Percentiles rank a stretch among this genome's conserved stretches.
Evolutionary conservation across 2,888 invertebrate species (phyloP).

Genomic region (Plagiodera versicolora): DNA sequence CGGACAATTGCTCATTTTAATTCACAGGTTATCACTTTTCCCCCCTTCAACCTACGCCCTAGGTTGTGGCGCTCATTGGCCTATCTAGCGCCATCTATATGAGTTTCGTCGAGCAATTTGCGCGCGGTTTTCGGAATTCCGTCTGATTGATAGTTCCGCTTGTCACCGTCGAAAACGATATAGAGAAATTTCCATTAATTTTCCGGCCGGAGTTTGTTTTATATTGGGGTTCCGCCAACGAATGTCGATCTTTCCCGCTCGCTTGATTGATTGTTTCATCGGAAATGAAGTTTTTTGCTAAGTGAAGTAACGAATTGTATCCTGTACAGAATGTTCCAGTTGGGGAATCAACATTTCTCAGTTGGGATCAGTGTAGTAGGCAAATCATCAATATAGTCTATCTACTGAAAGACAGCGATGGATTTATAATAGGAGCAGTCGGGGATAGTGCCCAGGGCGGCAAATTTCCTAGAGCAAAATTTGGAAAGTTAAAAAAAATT

Average conservation of each 20-base stretch:
- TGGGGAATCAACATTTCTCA: not conserved
- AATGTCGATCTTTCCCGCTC: not conserved
- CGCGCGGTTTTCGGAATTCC: conserved; percentile 51
- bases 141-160: conserved; percentile 55
- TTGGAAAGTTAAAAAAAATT: too few species aligned
- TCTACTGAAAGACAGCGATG: too few species aligned
- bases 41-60: too few species aligned
- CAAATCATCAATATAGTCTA: too few species aligned
- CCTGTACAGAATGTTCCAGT: not conserved
- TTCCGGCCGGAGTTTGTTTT: conserved; percentile 34
- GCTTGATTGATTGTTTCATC: conserved; percentile 14
- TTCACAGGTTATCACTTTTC: too few species aligned
- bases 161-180: conserved; percentile 53
- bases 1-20: too few species aligned
- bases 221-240: conserved; percentile 18
- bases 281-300: not conserved
- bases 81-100: not conserved
- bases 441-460: too few species aligned
- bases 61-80: not conserved
- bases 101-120: conserved; percentile 2
- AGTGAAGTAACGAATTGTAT: not conserved
- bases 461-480: too few species aligned
- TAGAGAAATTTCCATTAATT: conserved; percentile 57
- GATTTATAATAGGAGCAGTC: too few species aligned
- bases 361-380: not conserved